These are phyloP conservation scores for Epizoanthus fatuus DNA, from an alignment of 92 coral and sea anemone genomes.

Conservation along the genomic window DNA sequence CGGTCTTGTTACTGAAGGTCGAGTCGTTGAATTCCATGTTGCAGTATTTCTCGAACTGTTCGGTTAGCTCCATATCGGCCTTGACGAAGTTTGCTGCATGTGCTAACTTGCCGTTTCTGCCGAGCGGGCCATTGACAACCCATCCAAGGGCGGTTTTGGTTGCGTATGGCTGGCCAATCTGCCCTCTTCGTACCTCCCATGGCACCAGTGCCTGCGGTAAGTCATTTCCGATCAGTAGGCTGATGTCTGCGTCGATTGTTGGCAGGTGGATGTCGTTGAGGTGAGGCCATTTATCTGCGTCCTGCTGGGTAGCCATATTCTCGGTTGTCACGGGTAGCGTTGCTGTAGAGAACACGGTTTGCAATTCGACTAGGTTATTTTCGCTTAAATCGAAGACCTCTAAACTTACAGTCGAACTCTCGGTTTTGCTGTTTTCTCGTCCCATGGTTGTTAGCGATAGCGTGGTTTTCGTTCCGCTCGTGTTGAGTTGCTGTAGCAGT, in stretches of 20 bases:
- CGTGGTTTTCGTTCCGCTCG: slow-evolving; percentile 2
- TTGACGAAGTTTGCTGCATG: slow-evolving; percentile 34
- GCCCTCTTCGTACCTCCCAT: slow-evolving; percentile 40
- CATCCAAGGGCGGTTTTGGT: slow-evolving; percentile 40
- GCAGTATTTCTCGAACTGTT: slow-evolving; percentile 53
- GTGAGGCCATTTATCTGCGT: too few species aligned
- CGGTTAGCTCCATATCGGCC: slow-evolving; percentile 35
- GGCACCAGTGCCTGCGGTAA: slow-evolving; percentile 47
- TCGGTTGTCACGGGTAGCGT: too few species aligned
- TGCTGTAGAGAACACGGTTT: too few species aligned
- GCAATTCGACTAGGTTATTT: not conserved
- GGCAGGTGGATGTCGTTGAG: too few species aligned
- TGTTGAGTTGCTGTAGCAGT: not conserved
- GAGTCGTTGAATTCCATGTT: slow-evolving; percentile 68
- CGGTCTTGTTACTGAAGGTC: slow-evolving; percentile 23
- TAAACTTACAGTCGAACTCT: not conserved
- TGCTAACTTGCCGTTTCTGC: not conserved
- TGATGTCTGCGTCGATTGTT: slow-evolving; percentile 38
- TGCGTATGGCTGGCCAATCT: slow-evolving; percentile 42
- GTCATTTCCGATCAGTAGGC: slow-evolving; percentile 50
- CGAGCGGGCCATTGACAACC: slow-evolving; percentile 48
- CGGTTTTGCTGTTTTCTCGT: not conserved
- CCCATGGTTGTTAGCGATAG: slow-evolving; percentile 31
- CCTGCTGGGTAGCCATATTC: too few species aligned
- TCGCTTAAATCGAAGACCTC: not conserved